Base-by-base conservation (phyloP, 2,113 vertebrate genomes). In the Dendrocopos noguchii region DNA sequence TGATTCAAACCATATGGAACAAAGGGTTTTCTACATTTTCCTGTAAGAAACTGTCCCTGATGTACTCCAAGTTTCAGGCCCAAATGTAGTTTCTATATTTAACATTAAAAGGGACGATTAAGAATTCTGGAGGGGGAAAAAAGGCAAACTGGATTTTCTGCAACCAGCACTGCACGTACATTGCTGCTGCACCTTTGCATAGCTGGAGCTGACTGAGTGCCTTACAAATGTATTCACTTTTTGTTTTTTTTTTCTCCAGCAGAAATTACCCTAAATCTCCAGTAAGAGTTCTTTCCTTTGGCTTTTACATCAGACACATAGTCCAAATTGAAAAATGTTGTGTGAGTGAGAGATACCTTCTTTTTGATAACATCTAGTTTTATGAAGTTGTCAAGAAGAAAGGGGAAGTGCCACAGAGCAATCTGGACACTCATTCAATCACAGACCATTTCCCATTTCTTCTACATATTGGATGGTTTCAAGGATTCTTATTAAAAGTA, bases 1-100 rank as follows among this genome's bases (percentile, higher is more conserved):
- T 95, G 52, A 96, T 95, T 97, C 56, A 75, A 96, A 97, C 91
- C 95, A 94, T 79, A 93, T 94, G 92, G 87, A 95, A 90, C 53
- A 81, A 90, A 87, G 36, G 36, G 56, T 80, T 33, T 95, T 95
- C 84, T 85, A 44, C n/a, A 66, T 91, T 93, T 95, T 91, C 95
- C 87, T 96, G 55, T 68, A 95, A 95, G 86, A 90, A 95, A 81
- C 67, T 81, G 88, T 88, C 93, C 68, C 87, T 93, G 84, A 90
- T 89, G 91, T 60, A 83, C 73, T 90, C 12, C 5, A 46, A 77
- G 55, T 61, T 85, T 83, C 87, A 87, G 61, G 31, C 79, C 36
- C 60, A 70, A 87, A 82, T 47, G 75, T 77, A 36, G 92, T 84
- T 94, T 87, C 84, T 95, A 36, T 73, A 84, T 94, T 94, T 93